Percentiles rank a stretch among this genome's conserved stretches.
Evolutionary conservation across 2,888 invertebrate genomes (phyloP).

Genomic region (Anticlea derivata): DNA sequence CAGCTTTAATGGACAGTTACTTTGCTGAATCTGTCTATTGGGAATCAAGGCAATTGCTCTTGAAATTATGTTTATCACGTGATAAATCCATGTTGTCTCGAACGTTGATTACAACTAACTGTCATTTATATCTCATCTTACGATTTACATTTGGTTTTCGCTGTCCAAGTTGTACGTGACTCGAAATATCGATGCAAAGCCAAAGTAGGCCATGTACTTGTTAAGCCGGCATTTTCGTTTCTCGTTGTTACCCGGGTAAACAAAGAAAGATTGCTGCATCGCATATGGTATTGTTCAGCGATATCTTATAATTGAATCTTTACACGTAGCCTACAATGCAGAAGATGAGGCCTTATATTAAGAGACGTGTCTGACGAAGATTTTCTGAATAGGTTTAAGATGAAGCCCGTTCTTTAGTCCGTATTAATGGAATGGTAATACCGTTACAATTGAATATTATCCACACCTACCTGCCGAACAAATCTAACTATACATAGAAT

Average conservation of each 20-base stretch:
- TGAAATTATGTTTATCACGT: background rate
- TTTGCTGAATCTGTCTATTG: conserved; percentile 3
- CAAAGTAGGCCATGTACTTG: conserved; percentile 21
- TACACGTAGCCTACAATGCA: conserved; percentile 60
- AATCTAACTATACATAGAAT: conserved; percentile 46
- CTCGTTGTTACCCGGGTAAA: conserved; percentile 58
- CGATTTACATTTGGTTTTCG: conserved; percentile 9
- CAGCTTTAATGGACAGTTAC: conserved; percentile 15
- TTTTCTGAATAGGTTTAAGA: conserved; percentile 26
- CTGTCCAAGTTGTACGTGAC: conserved; percentile 22
- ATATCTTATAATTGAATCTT: conserved; percentile 77
- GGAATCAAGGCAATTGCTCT: background rate
- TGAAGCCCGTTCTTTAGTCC: conserved; percentile 25
- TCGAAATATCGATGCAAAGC: conserved; percentile 19
- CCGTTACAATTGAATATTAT: conserved; percentile 36
- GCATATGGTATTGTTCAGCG: conserved; percentile 67
- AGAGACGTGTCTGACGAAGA: conserved; percentile 27
- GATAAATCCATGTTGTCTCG: background rate
- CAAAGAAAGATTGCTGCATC: conserved; percentile 69
- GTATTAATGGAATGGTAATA: conserved; percentile 32
- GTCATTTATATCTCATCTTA: background rate
- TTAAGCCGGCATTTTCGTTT: conserved; percentile 59
- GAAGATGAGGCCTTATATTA: conserved; percentile 45
- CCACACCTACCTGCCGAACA: conserved; percentile 34
- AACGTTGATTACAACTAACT: background rate